Conservation (phyloP, 2,797 vertebrate genomes). For the Sebastes steindachneri region DNA sequence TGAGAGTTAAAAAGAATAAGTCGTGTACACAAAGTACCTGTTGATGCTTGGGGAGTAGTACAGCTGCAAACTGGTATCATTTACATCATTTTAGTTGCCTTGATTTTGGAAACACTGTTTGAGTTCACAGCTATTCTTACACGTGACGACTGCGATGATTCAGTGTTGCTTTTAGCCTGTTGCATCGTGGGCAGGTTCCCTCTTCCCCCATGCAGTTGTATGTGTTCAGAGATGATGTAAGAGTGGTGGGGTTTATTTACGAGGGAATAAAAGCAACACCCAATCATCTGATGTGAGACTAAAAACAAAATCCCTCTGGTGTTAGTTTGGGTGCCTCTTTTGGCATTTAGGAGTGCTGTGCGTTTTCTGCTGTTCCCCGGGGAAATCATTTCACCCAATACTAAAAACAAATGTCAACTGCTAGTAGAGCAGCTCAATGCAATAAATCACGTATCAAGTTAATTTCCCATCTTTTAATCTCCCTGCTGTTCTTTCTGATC, state of each 20-base stretch:
- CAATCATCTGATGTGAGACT: conserved; percentile 39
- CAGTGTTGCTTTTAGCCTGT: conserved; percentile 63
- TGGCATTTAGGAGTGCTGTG: conserved; percentile 25
- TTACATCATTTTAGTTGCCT: not conserved
- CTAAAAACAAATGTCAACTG: conserved; percentile 31
- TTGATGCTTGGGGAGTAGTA: conserved; percentile 1
- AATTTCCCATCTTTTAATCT: conserved; percentile 42
- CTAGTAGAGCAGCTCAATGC: conserved; percentile 62
- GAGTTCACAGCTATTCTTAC: conserved; percentile 55
- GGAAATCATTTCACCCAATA: conserved; percentile 18
- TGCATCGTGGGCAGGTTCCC: conserved; percentile 16
- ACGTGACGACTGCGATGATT: conserved; percentile 45
- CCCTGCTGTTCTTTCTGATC: conserved; percentile 20
- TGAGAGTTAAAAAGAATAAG: conserved; percentile 13
- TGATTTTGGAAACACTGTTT: conserved; percentile 72
- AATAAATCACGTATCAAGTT: conserved; percentile 66
- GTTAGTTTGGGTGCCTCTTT: conserved; percentile 25
- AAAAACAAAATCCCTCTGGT: conserved; percentile 4
- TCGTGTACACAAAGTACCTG: conserved; percentile 11
- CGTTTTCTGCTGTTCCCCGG: conserved; percentile 14
- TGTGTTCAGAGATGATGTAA: conserved; percentile 27
- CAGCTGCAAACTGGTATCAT: conserved; percentile 12
- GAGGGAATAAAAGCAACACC: conserved; percentile 57
- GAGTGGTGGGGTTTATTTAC: conserved; percentile 19
- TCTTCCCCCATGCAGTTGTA: conserved; percentile 13